Evolutionary conservation across 23 tunicate species (phyloP), one percentile per base, ranked within the genome.

Genomic region (Aplidium turbinatum): DNA sequence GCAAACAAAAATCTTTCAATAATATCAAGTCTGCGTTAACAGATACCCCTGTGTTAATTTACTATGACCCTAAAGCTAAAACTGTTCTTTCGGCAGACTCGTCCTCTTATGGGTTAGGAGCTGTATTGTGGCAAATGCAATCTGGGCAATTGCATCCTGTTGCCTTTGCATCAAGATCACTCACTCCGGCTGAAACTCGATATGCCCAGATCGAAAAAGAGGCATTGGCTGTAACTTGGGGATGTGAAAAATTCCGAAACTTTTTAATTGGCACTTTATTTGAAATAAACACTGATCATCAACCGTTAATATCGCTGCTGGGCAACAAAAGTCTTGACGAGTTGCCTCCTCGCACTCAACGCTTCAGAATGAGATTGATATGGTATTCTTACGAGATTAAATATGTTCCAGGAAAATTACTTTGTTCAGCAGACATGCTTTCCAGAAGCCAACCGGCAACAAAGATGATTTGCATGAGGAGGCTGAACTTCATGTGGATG

Each of bases 201-300:
- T 62, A 77, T 48, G 72, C 72, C 46, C 72, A 61, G 31, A 62
- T 62, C 29, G 72, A 62, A 50, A 72, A 77, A 28, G 72, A 77
- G 34, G 18, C 31, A 1, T 32, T 77, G 25, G 72, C 60, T 2
- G 19, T 77, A 28, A 60, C 72, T 20, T 77, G 58, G 52, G 60
- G 58, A 0, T 57, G 52, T 34, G 26, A 66, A 66, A 35, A 4
- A 7, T 66, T 66, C 38, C 21, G 50, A 7, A 28, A 35, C 6
- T 66, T 11, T 39, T 39, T 66, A 5, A 66, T 66, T 20, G 72
- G 72, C 23, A 35, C 30, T 38, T 38, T 11, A 24, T 57, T 75
- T 31, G 19, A 30, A 4, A 22, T 75, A 31, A 5, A 79, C 26
- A 79, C 75, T 26, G 84, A 79, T 29, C 84, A 68, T 67, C 68